Base-by-base conservation (phyloP, 2,888 invertebrate genomes). In the Pandemis cinnamomeana region DNA sequence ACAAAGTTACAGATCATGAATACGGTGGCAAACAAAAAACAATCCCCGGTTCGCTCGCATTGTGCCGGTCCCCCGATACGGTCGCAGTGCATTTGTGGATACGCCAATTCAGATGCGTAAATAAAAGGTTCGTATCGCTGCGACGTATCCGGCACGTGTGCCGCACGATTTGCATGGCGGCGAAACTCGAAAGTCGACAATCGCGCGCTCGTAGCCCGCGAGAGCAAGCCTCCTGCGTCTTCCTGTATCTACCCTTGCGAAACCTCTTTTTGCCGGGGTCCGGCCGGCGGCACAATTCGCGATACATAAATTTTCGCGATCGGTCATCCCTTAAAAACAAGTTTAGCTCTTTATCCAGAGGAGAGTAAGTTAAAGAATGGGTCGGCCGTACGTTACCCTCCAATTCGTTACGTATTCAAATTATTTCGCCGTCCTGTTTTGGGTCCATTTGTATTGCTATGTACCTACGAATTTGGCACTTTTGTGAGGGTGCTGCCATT, bases 271-370 rank as follows among this genome's bases (percentile, higher is more conserved):
- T 91, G 89, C 83, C 82, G 83, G 86, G 86, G 87, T 85, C 87
- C 88, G 84, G 89, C 92, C 93, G 90, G 87, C 91, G 93, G 93
- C 93, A 83, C 80, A 89, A 89, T 90, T 88, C 86, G 87, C 90
- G 92, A 92, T 94, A 94, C 93, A 94, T 94, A 94, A 92, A 94
- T 94, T 93, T 92, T 84, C 89, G 90, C 91, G 88, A 92, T 91
- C 93, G 94, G 94, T 93, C 94, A 94, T 94, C 94, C 94, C 94
- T 94, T 94, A 91, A 94, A 93, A 93, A 93, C 92, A 93, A 92
- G 92, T 93, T 93, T 91, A 92, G 91, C 93, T 93, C 92, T 93
- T 92, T 92, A 93, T 93, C 90, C 91, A 83, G 84, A 84, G 86
- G 86, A 88, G 89, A 92, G 90, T 86, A 89, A 90, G 91, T 91